Percentiles rank a stretch among this genome's conserved stretches.
Conservation (phyloP, 1,140 invertebrate species). For the Cherax destructor region DNA sequence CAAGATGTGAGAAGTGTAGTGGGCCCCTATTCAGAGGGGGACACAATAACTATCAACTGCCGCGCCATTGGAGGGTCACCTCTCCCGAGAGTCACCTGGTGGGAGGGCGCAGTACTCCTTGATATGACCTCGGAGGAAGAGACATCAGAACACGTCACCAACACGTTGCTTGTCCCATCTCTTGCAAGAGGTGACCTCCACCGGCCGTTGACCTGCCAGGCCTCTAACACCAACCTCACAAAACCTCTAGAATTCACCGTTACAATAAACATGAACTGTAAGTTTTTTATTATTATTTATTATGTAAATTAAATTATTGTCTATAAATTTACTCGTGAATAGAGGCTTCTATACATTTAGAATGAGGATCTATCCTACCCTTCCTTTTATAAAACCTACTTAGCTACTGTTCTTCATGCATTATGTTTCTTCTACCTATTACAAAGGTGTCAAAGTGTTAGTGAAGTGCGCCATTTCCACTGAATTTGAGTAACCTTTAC, state of each 20-base stretch:
- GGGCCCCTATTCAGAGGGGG: constrained; percentile 89
- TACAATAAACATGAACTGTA: constrained; percentile 67
- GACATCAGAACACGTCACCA: constrained; percentile 7
- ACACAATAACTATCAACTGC: constrained; percentile 86
- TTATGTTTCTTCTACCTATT: too few species aligned
- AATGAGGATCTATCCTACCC: too few species aligned
- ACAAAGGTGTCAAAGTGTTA: too few species aligned
- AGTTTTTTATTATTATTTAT: constrained; percentile 56
- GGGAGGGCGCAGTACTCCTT: constrained; percentile 84
- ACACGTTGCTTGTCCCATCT: constrained; percentile 12
- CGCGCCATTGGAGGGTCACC: constrained; percentile 89
- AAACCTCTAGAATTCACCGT: constrained; percentile 78
- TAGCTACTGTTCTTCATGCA: too few species aligned
- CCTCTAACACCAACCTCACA: constrained; percentile 88
- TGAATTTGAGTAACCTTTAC: too few species aligned
- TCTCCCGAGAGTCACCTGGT: constrained; percentile 88
- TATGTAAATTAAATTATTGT: background rate
- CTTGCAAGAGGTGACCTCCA: constrained; percentile 50
- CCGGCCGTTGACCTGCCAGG: constrained; percentile 56
- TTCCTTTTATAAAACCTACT: too few species aligned
- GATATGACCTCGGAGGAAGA: constrained; percentile 31
- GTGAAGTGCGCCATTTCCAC: too few species aligned
- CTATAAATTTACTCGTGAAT: too few species aligned
- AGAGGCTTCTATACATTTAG: too few species aligned
- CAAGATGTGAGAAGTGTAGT: constrained; percentile 77